A percentile compares a stretch with the other conserved stretches of the same genome.
Conservation (phyloP, 2,113 vertebrate species). For the Planiliza haematocheilus region DNA sequence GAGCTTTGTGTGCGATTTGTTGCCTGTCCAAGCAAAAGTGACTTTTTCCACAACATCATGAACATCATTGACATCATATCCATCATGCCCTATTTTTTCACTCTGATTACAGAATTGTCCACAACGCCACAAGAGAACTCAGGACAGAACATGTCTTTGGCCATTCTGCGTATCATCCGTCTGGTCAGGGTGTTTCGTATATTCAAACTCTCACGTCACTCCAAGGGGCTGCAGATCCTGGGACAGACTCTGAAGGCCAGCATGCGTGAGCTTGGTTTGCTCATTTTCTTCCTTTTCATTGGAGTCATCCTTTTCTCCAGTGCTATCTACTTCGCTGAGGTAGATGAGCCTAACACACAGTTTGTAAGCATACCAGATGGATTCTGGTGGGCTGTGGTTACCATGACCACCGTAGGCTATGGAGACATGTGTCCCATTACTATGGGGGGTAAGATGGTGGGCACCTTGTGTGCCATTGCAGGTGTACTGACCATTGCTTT, state of each 20-base stretch:
- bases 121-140: conserved; percentile 86
- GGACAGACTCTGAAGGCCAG: conserved; percentile 94
- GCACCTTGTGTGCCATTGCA: conserved; percentile 95
- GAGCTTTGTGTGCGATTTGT: conserved; percentile 90
- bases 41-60: conserved; percentile 97
- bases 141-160: conserved; percentile 96
- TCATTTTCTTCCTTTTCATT: conserved; percentile 98
- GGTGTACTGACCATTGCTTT: conserved; percentile 96
- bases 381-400: conserved; percentile 99
- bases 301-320: conserved; percentile 98
- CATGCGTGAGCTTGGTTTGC: conserved; percentile 91
- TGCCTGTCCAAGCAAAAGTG: conserved; percentile 93
- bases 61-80: conserved; percentile 97
- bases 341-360: conserved; percentile 93
- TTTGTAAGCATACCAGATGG: conserved; percentile 98
- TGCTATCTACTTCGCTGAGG: conserved; percentile 95
- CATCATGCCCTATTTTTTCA: conserved; percentile 96
- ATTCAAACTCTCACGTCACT: conserved; percentile 96
- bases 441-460: conserved; percentile 93
- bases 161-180: conserved; percentile 94
- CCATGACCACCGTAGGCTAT: conserved; percentile 98
- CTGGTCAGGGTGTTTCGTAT: conserved; percentile 97
- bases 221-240: conserved; percentile 92
- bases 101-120: conserved; percentile 89
- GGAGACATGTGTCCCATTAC: conserved; percentile 98